These are phyloP conservation scores for Watsonalla cultraria DNA, from an alignment of 2,888 invertebrate species.

Conservation along the genomic window DNA sequence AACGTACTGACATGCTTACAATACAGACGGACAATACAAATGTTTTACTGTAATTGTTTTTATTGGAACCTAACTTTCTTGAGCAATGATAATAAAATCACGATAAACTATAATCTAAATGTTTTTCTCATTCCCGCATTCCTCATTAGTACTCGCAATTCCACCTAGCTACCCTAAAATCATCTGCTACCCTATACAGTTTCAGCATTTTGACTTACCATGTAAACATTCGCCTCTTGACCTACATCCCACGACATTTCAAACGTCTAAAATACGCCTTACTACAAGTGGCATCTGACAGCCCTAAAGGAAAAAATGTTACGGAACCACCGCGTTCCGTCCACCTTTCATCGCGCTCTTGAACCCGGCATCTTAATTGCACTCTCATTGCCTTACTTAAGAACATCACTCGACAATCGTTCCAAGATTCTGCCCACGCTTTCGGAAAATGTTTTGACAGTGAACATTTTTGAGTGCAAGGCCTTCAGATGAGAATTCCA, in stretches of 20 bases:
- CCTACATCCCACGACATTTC: background rate
- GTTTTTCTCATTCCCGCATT: too few species aligned
- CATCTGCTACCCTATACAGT: background rate
- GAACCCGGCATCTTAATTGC: conserved; percentile 29
- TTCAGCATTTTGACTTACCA: background rate
- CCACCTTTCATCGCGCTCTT: conserved; percentile 19
- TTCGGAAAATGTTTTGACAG: background rate
- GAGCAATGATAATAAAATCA: too few species aligned
- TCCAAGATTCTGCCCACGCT: background rate
- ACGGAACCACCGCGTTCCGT: conserved; percentile 13
- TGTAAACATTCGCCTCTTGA: background rate
- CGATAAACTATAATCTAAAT: too few species aligned
- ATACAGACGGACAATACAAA: too few species aligned
- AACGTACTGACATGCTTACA: too few species aligned
- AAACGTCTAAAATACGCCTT: background rate
- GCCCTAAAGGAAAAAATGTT: background rate
- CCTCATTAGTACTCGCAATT: too few species aligned
- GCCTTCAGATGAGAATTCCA: background rate
- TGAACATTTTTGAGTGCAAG: background rate
- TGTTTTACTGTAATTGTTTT: too few species aligned
- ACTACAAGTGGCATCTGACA: background rate
- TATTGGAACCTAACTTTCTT: too few species aligned
- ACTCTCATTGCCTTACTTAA: conserved; percentile 2
- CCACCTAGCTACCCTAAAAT: background rate
- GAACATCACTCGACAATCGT: conserved; percentile 1